These are phyloP conservation scores for Oncorhynchus keta DNA, from an alignment of 2,113 vertebrate genomes.

Conservation along the genomic window DNA sequence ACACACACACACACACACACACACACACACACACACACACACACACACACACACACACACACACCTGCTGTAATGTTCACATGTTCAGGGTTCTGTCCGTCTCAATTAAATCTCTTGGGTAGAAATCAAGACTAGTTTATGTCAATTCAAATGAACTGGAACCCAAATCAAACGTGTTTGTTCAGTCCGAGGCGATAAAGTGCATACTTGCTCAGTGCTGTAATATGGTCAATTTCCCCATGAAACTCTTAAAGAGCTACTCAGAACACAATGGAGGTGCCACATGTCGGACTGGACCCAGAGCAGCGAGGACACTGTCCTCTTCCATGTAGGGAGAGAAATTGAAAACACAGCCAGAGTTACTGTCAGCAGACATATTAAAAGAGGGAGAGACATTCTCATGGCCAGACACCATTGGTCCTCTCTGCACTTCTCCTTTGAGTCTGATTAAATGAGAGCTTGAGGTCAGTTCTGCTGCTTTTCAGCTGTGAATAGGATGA, in stretches of 20 bases:
- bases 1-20: not conserved
- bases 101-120: constrained; percentile 41
- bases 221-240: constrained; percentile 58
- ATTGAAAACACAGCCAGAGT: constrained; percentile 10
- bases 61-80: no score
- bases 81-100: constrained; percentile 27
- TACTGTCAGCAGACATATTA: not conserved
- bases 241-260: constrained; percentile 30
- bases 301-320: constrained; percentile 7
- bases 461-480: no score
- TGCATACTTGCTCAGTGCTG: constrained; percentile 63
- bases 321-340: constrained; percentile 9
- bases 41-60: no score
- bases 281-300: constrained; percentile 1
- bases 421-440: no score
- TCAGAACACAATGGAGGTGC: constrained; percentile 10
- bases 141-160: constrained; percentile 62
- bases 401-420: no score
- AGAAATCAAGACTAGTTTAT: constrained; percentile 38
- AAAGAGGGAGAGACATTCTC: not conserved
- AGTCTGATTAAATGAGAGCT: no score
- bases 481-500: no score
- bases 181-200: constrained; percentile 58
- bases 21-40: not conserved
- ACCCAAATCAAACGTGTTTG: constrained; percentile 57